Conservation (phyloP, 2,797 vertebrate species). For the Chloroceryle inda region DNA sequence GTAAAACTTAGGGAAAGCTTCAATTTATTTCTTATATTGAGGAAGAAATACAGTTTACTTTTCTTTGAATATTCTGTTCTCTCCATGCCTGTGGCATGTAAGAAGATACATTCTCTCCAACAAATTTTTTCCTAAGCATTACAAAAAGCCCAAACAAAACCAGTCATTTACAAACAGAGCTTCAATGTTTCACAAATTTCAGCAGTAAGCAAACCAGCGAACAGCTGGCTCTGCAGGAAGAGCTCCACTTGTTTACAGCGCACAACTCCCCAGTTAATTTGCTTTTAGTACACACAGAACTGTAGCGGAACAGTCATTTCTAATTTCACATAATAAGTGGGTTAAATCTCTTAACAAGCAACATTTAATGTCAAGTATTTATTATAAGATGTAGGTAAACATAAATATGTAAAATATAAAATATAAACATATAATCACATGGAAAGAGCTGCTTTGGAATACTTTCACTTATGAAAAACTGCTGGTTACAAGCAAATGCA, state of each 20-base stretch:
- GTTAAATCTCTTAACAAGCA: background rate
- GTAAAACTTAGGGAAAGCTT: background rate
- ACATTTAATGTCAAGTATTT: background rate
- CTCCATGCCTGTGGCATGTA: background rate
- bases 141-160: background rate
- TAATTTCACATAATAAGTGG: background rate
- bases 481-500: background rate
- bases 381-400: background rate
- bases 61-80: background rate
- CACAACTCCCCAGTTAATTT: background rate
- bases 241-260: conserved; percentile 11
- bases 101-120: background rate
- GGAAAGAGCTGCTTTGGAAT: background rate
- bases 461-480: background rate
- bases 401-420: background rate
- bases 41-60: background rate
- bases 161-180: conserved; percentile 35
- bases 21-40: background rate
- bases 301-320: background rate
- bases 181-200: conserved; percentile 12
- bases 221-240: conserved; percentile 27
- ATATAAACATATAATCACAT: background rate
- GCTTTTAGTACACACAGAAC: background rate
- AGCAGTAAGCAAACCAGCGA: background rate
- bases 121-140: conserved; percentile 5